Evolutionary conservation across 2,888 invertebrate species (phyloP).

Genomic region (Mimachlamys varia): DNA sequence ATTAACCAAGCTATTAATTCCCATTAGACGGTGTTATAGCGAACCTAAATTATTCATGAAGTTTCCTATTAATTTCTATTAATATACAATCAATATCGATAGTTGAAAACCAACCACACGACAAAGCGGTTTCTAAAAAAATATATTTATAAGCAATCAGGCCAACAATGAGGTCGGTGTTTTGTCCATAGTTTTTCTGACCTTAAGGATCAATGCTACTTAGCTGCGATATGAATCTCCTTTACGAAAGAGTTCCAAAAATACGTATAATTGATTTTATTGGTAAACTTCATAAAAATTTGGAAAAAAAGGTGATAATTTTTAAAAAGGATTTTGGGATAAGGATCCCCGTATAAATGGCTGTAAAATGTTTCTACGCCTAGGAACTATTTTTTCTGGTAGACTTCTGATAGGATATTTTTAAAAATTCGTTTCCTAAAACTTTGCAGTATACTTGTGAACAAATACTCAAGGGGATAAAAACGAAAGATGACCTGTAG

Average conservation of each 20-base stretch:
- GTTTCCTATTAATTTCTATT: neutral
- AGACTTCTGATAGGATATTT: too few species aligned
- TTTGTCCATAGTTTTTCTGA: neutral
- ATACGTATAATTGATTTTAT: neutral
- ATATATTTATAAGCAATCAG: neutral
- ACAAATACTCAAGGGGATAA: too few species aligned
- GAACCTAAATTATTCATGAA: neutral
- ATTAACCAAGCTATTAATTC: constrained; percentile 30
- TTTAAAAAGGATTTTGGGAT: too few species aligned
- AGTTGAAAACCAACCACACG: constrained; percentile 10
- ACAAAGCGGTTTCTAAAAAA: neutral
- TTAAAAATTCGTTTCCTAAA: too few species aligned
- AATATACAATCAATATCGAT: neutral
- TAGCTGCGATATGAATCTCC: neutral
- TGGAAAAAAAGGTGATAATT: too few species aligned
- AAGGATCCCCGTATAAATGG: too few species aligned
- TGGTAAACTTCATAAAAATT: neutral
- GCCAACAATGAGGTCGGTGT: neutral
- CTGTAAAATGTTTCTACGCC: too few species aligned
- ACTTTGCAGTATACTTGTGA: too few species aligned
- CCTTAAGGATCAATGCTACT: neutral
- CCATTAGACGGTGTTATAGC: neutral
- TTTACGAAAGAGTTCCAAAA: neutral
- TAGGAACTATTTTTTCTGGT: too few species aligned
- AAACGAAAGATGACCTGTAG: too few species aligned